These are phyloP conservation scores for Anser cygnoides DNA, from an alignment of 2,113 vertebrate genomes.

Conservation along the genomic window DNA sequence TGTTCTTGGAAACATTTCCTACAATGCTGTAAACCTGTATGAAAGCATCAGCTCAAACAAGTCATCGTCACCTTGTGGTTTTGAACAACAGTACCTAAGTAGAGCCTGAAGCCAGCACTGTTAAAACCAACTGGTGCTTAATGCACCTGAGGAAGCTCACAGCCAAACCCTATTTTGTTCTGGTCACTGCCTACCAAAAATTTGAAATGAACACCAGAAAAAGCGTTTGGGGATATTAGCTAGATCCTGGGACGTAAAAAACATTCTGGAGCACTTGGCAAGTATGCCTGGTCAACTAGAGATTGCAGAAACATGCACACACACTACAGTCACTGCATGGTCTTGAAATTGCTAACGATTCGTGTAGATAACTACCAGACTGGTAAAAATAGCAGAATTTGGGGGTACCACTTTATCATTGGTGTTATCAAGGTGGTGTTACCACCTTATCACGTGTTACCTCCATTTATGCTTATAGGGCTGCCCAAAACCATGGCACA, in stretches of 20 bases:
- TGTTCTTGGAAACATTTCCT: not conserved
- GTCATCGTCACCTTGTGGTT: not conserved
- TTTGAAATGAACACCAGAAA: not conserved
- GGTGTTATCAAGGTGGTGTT: too few relatives aligned
- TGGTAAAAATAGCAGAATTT: not conserved
- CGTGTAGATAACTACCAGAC: not conserved
- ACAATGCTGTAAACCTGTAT: not conserved
- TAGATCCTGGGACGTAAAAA: not conserved
- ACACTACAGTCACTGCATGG: rapidly evolving
- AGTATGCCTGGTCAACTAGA: not conserved
- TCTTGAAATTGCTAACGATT: not conserved
- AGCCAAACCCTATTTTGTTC: not conserved
- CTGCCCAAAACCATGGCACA: not conserved
- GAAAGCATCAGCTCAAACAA: not conserved
- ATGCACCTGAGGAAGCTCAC: not conserved
- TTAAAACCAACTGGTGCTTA: not conserved
- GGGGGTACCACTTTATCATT: not conserved
- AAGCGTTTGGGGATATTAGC: not conserved
- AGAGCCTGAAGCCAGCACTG: not conserved
- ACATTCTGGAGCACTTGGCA: not conserved
- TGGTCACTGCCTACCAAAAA: not conserved
- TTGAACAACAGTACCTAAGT: not conserved
- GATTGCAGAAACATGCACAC: not conserved
- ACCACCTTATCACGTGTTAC: not conserved
- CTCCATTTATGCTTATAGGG: not conserved